A percentile compares a stretch with the other conserved stretches of the same genome.
phyloP scores from a whole-genome alignment of 2,888 invertebrate species.

The Sphaerophoria rueppellii region DNA sequence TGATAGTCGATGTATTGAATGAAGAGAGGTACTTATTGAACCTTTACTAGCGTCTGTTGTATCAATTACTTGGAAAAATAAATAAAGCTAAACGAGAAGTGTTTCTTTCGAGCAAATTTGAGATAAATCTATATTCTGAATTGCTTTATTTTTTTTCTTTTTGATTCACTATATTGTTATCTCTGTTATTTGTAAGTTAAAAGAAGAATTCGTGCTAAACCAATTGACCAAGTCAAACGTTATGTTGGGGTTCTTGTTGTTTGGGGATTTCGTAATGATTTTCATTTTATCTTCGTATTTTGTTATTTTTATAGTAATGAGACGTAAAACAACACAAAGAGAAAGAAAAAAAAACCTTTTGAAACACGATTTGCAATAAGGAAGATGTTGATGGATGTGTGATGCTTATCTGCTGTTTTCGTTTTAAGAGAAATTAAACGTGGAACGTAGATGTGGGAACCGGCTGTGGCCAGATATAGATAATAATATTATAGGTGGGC shows the following conservation, averaged over 20 bases:
- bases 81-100: conserved; percentile 4
- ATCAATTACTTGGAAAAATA: conserved; percentile 63
- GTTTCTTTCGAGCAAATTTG: conserved; percentile 59
- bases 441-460: conserved; percentile 2
- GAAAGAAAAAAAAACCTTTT: conserved; percentile 48
- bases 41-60: conserved; percentile 65
- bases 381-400: conserved; percentile 56
- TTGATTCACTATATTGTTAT: not conserved
- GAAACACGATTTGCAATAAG: conserved; percentile 65
- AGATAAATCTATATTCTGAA: conserved; percentile 67
- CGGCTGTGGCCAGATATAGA: not conserved
- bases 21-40: conserved; percentile 19
- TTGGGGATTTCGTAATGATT: conserved; percentile 64
- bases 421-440: not conserved
- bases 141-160: conserved; percentile 14
- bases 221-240: conserved; percentile 60
- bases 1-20: conserved; percentile 4
- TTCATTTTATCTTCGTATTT: conserved; percentile 35
- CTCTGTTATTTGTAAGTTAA: conserved; percentile 11
- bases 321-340: conserved; percentile 27
- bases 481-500: too few species aligned
- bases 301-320: conserved; percentile 52
- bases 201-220: conserved; percentile 42
- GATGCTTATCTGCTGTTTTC: conserved; percentile 27
- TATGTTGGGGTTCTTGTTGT: conserved; percentile 15